Conservation (phyloP, 2,888 invertebrate species). For the Dryococelus australis region DNA sequence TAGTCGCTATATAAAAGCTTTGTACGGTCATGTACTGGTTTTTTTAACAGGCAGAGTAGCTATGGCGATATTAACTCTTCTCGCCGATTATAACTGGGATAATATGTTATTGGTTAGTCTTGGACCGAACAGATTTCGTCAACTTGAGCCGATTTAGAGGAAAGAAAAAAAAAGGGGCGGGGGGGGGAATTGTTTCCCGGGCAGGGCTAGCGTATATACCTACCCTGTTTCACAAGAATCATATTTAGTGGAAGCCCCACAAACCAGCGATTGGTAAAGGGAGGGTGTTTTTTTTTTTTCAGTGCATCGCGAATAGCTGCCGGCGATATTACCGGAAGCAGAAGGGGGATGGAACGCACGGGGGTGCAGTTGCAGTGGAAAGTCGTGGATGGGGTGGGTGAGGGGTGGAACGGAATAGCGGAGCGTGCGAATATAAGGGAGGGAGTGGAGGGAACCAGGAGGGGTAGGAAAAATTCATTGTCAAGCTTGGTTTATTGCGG, state of each 20-base stretch:
- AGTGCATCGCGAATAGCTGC: slow-evolving; percentile 12
- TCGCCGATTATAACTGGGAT: too few species aligned
- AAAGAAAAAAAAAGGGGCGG: too few species aligned
- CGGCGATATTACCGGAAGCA: background rate
- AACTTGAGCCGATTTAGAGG: too few species aligned
- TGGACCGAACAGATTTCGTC: too few species aligned
- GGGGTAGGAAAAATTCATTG: slow-evolving; percentile 25
- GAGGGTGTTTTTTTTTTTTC: background rate
- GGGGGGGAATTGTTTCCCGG: too few species aligned
- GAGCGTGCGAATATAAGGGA: background rate
- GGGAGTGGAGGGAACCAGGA: background rate
- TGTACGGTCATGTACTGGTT: too few species aligned
- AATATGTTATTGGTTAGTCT: too few species aligned
- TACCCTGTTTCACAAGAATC: too few species aligned
- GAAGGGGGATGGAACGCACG: background rate
- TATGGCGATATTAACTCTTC: too few species aligned
- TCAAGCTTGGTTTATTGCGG: slow-evolving; percentile 34
- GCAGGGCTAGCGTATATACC: too few species aligned
- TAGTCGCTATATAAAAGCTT: too few species aligned
- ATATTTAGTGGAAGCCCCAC: background rate
- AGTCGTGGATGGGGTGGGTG: background rate
- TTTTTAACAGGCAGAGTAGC: too few species aligned
- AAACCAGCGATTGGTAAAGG: background rate
- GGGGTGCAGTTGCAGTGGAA: background rate
- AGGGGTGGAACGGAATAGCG: background rate